Conservation (phyloP, 2,113 vertebrate genomes). For the Gymnorhina tibicen region DNA sequence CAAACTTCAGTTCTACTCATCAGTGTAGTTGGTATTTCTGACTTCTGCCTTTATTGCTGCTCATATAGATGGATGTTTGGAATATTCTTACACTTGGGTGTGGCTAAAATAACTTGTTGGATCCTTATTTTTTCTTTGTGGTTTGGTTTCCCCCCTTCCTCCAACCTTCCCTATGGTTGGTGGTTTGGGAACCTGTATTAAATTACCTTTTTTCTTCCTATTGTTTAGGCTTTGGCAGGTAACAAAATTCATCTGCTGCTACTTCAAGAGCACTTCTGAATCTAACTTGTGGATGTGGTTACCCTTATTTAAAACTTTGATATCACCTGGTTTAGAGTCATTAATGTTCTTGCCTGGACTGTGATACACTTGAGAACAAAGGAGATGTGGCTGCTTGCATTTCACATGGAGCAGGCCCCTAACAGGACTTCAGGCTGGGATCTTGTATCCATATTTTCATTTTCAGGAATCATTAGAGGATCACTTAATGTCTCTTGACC, state of each 20-base stretch:
- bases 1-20: neutral
- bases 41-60: neutral
- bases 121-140: neutral
- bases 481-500: neutral
- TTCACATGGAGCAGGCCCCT: neutral
- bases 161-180: neutral
- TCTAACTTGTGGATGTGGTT: neutral
- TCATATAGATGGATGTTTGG: neutral
- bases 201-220: neutral
- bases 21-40: neutral
- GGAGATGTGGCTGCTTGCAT: neutral
- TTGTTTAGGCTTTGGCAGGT: neutral
- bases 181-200: neutral
- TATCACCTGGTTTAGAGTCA: neutral
- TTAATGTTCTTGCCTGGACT: neutral
- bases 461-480: neutral
- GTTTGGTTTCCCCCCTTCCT: neutral
- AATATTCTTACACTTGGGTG: neutral
- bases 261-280: neutral
- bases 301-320: neutral
- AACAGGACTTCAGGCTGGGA: neutral
- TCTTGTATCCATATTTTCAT: neutral
- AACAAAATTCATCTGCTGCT: neutral
- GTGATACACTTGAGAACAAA: neutral
- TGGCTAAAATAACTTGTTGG: neutral